Percentiles rank a stretch among this genome's conserved stretches.
Evolutionary conservation across 2,888 invertebrate species (phyloP).

Genomic region (Prionchulus punctatus): DNA sequence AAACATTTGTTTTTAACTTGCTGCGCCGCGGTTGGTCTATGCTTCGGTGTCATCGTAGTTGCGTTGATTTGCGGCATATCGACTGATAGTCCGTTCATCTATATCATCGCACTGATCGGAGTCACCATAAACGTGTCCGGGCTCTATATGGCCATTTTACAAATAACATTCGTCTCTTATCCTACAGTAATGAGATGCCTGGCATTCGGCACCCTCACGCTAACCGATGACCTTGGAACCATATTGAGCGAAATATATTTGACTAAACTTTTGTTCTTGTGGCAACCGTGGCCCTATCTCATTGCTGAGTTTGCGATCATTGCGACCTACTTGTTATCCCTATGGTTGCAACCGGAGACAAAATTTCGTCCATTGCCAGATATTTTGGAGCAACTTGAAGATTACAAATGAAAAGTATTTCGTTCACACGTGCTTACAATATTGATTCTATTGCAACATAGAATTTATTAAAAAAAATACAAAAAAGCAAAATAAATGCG

Average conservation of each 20-base stretch:
- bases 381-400: too few relatives aligned
- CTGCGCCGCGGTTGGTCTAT: neutral
- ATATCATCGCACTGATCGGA: neutral
- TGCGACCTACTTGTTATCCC: neutral
- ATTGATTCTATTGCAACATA: too few relatives aligned
- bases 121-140: neutral
- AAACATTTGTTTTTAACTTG: neutral
- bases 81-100: neutral
- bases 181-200: slow-evolving; percentile 26
- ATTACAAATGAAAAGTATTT: too few relatives aligned
- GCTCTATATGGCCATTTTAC: slow-evolving; percentile 4
- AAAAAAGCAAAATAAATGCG: too few relatives aligned
- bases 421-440: too few relatives aligned
- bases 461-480: too few relatives aligned
- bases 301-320: neutral
- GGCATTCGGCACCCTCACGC: slow-evolving; percentile 25
- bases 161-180: slow-evolving; percentile 21
- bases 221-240: slow-evolving; percentile 5
- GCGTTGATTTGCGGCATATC: neutral
- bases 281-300: neutral
- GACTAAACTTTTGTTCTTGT: neutral
- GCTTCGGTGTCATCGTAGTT: neutral
- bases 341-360: slow-evolving; percentile 1
- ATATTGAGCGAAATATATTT: neutral
- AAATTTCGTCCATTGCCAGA: too few relatives aligned